Percentiles rank a stretch among this genome's conserved stretches.
phyloP scores from a whole-genome alignment of 2,797 vertebrate genomes.

The Clarias pachynema region DNA sequence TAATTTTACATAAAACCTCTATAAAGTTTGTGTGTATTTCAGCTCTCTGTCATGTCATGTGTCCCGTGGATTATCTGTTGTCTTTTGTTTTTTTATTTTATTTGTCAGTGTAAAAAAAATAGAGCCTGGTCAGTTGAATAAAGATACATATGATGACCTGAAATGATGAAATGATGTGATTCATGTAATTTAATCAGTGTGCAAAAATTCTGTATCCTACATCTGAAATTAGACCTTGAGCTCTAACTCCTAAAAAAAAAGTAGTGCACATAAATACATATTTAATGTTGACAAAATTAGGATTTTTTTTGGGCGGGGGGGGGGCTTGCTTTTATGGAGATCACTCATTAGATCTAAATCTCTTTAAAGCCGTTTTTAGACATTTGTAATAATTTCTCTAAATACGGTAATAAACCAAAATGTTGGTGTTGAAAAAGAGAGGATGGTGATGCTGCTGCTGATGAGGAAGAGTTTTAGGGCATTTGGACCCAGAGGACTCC shows the following conservation, averaged over 20 bases:
- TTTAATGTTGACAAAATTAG: not conserved
- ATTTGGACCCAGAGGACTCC: constrained; percentile 2
- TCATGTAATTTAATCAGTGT: constrained; percentile 4
- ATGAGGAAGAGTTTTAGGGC: not conserved
- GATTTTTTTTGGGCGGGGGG: not conserved
- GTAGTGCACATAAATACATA: not conserved
- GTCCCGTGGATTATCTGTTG: constrained; percentile 28
- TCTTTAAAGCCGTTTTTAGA: not conserved
- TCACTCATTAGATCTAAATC: not conserved
- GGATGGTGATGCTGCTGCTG: not conserved
- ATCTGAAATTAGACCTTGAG: not conserved
- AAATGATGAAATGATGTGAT: constrained; percentile 48
- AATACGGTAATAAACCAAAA: not conserved
- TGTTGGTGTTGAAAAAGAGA: not conserved
- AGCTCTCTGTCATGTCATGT: constrained; percentile 13
- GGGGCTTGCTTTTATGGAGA: not conserved
- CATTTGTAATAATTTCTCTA: not conserved
- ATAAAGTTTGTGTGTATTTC: constrained; percentile 2
- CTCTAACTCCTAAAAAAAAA: not conserved
- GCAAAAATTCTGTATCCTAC: not conserved
- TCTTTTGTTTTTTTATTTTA: constrained; percentile 39
- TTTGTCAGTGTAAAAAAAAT: constrained; percentile 46
- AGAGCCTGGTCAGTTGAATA: constrained; percentile 62
- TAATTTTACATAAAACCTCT: not conserved
- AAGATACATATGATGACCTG: constrained; percentile 59